Base-by-base conservation (phyloP, 2,888 invertebrate species). In the Ischnus inquisitorius region DNA sequence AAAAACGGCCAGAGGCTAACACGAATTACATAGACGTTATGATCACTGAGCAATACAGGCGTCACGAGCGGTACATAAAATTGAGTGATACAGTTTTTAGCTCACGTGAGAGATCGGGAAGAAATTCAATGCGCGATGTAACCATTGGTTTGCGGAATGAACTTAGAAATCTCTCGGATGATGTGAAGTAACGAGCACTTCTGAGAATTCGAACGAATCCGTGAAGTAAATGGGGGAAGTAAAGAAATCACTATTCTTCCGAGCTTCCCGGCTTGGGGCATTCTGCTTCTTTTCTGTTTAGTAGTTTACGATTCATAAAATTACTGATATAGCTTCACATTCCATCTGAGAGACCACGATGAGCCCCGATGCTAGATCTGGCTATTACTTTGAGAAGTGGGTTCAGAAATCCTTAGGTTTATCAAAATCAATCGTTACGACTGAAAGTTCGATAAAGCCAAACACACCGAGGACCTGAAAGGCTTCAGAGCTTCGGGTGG, bases 41-140 rank as follows among this genome's bases (percentile, higher is more conserved):
- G 68, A 82, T 78, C 67, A 51, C 51, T 54, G 68, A 51, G 78
- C 64, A 78, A 83, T 69, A 43, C 41, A 46, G 22, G 57, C 68
- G 51, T 67, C 67, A 51, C 41, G 77, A 51, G 48, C 54, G 28
- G 46, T 57, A 79, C 46, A 69, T 43, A 22, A 39, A 75, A 82
- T 46, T 79, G 74, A 79, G 68, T 39, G 79, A 75, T 67, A 79
- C 75, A 54, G 64, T 65, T 67, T 69, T 65, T 51, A 43, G 28
- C 39, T 19, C 16, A 28, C 41, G 16, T 60, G 25, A 46, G 14
- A 60, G 60, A 51, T 74, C 62, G 51, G 34, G 19, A 34, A 39
- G 34, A 39, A 62, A 51, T 28, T 3, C 19, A 22, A 54, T 22
- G 22, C 43, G 5, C 10, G 0, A 12, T 25, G 43, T 75, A 39